phyloP scores from a whole-genome alignment of 30 jellyfish, hydroid and myxozoan species.

The Aurelia sp. region DNA sequence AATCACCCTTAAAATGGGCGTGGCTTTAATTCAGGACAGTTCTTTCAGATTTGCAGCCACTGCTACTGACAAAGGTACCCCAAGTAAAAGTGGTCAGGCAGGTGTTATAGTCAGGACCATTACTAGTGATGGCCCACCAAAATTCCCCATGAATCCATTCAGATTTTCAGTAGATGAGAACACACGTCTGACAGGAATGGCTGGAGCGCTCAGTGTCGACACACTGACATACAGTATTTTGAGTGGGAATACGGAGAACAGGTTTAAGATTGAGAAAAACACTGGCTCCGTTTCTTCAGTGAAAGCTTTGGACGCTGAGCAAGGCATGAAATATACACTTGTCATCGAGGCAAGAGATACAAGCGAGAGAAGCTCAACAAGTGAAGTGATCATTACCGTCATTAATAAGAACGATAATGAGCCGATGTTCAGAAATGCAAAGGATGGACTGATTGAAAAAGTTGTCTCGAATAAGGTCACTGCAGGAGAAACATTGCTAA shows the following conservation, averaged over 20 bases:
- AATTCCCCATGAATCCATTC: slow-evolving; percentile 76
- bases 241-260: slow-evolving; percentile 61
- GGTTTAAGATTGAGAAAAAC: slow-evolving; percentile 62
- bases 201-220: slow-evolving; percentile 93
- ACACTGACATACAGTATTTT: slow-evolving; percentile 76
- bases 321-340: slow-evolving; percentile 65
- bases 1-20: slow-evolving; percentile 71
- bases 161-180: slow-evolving; percentile 72
- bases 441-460: slow-evolving; percentile 79
- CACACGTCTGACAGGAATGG: slow-evolving; percentile 60
- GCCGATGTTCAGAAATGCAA: slow-evolving; percentile 83
- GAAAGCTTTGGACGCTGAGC: slow-evolving; percentile 88
- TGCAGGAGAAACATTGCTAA: slow-evolving; percentile 63
- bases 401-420: slow-evolving; percentile 74
- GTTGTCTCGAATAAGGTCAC: slow-evolving; percentile 67
- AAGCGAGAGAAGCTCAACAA: slow-evolving; percentile 90
- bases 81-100: slow-evolving; percentile 81
- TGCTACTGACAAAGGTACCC: slow-evolving; percentile 81
- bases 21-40: slow-evolving; percentile 59
- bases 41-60: slow-evolving; percentile 64
- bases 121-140: slow-evolving; percentile 89
- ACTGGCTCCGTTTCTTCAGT: slow-evolving; percentile 73
- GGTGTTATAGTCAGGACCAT: slow-evolving; percentile 51
- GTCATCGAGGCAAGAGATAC: slow-evolving; percentile 79
- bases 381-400: slow-evolving; percentile 70